phyloP scores from a whole-genome alignment of 1,140 invertebrate species.

The Tetramorium alpestre region DNA sequence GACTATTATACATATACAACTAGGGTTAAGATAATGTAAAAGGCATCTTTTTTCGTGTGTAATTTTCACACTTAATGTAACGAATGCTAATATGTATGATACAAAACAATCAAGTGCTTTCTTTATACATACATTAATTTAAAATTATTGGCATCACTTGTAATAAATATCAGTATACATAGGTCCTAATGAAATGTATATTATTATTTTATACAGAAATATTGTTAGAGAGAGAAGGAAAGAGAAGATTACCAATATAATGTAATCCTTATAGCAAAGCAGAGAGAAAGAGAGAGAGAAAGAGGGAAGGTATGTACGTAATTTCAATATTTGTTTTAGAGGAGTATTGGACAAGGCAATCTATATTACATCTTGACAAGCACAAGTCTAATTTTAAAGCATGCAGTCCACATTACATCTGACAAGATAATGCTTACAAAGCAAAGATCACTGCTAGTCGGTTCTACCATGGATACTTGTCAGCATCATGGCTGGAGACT shows the following conservation, averaged over 20 bases:
- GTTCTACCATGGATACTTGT: neutral
- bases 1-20: too few species aligned
- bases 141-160: neutral
- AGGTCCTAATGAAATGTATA: too few species aligned
- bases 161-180: neutral
- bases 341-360: neutral
- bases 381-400: neutral
- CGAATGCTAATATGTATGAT: neutral
- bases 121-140: neutral
- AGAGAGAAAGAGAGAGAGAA: too few species aligned
- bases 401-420: neutral
- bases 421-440: slow-evolving; percentile 62
- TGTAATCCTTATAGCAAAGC: neutral
- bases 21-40: neutral
- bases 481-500: slow-evolving; percentile 26
- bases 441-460: slow-evolving; percentile 51
- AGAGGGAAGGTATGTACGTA: neutral
- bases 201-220: too few species aligned
- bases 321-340: neutral
- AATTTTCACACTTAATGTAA: neutral
- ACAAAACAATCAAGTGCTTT: neutral
- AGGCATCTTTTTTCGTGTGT: neutral
- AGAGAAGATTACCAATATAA: neutral
- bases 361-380: neutral
- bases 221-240: too few species aligned